phyloP scores from a whole-genome alignment of 2,113 vertebrate species.

The Rhinichthys klamathensis region DNA sequence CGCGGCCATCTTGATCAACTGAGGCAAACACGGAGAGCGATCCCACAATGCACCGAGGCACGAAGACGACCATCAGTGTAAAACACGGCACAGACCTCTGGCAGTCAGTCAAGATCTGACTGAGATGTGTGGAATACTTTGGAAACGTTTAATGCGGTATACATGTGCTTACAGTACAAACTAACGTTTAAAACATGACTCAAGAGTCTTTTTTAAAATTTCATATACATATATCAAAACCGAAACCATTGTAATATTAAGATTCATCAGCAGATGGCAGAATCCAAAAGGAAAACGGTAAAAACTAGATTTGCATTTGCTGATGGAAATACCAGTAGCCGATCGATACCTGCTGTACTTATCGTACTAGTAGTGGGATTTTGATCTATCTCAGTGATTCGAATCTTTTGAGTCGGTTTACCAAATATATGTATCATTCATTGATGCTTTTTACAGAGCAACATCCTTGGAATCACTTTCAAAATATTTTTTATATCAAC shows the following conservation, averaged over 20 bases:
- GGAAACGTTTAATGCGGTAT: neutral
- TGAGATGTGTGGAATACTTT: neutral
- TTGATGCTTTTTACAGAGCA: neutral
- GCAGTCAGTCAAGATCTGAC: neutral
- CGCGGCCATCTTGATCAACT: slow-evolving; percentile 79
- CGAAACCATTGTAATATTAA: neutral
- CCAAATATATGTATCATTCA: neutral
- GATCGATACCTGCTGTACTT: too few relatives aligned
- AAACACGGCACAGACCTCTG: neutral
- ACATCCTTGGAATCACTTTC: neutral
- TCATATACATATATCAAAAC: neutral
- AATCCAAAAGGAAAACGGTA: neutral
- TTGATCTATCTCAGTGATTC: neutral
- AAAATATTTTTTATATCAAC: too few relatives aligned
- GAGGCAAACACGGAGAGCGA: slow-evolving; percentile 53
- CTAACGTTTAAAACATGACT: neutral
- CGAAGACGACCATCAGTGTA: slow-evolving; percentile 20
- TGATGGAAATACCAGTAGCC: neutral
- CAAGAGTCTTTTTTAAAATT: too few relatives aligned
- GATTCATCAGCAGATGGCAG: slow-evolving; percentile 41
- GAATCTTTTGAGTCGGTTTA: neutral
- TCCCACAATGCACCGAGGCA: slow-evolving; percentile 74
- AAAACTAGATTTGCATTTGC: neutral
- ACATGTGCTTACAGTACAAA: neutral
- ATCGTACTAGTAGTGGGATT: too few relatives aligned